Base-by-base conservation (phyloP, 2,113 vertebrate genomes). In the Cacatua alba region DNA sequence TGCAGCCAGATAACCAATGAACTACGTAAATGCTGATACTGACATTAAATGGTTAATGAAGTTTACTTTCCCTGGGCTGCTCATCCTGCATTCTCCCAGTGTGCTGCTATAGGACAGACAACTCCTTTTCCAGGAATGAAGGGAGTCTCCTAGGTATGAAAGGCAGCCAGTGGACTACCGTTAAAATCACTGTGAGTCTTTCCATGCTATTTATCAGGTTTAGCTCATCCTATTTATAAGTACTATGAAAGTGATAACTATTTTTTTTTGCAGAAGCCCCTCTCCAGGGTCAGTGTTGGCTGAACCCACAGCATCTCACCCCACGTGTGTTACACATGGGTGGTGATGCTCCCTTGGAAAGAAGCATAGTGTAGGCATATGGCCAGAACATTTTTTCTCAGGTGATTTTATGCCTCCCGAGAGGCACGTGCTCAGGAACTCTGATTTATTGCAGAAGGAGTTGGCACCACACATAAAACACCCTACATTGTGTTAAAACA, bases 251-350 rank as follows among this genome's bases (percentile, higher is more conserved):
- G 13, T 15, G 57, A 23, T 59, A 24, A 16, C 33, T 35, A 3
- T 35, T 59, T 35, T 44, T 44, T 17, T 35, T 35, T 24, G 70
- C 64, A 88, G 78, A 46, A 71, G 37, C 21, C 41, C 55, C 65
- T 87, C 51, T 71, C 55, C 1, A 2, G 46, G 51, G 39, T 81
- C 83, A 62, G 31, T 0, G 0, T 15, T 70, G 72, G 53, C n/a
- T 29, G 26, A 59, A 37, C 5, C 21, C 9, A 1, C 59, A 33
- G n/a, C 57, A 13, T n/a, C 82, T 65, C 74, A 41, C 21, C 43
- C 51, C 4, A 0, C 0, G 0, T 46, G 33, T 25, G 79, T 49
- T 26, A 17, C 41, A 12, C 0, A 0, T 8, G 55, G n/a, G 44
- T 63, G 76, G 26, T 67, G 81, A 78, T 39, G 76, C 10, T 20